These are phyloP conservation scores for Brevimyrus niger DNA, from an alignment of 2,113 vertebrate species.

Conservation along the genomic window DNA sequence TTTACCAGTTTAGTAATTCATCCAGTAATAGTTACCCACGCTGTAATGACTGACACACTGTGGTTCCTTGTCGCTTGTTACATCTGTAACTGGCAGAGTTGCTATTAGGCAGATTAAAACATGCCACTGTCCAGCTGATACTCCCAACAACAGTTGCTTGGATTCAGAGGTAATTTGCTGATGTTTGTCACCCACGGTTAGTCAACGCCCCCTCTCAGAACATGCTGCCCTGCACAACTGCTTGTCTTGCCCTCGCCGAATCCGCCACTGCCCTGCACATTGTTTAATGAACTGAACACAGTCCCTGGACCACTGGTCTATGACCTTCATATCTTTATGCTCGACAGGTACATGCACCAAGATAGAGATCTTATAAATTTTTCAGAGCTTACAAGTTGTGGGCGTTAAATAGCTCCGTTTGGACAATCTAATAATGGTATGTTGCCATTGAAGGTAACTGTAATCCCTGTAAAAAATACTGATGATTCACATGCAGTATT, in stretches of 20 bases:
- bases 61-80: background rate
- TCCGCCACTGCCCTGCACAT: background rate
- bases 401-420: background rate
- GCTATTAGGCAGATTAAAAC: background rate
- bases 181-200: background rate
- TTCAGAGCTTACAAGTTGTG: background rate
- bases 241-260: background rate
- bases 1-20: background rate
- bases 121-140: background rate
- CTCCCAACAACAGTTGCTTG: background rate
- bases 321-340: background rate
- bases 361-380: background rate
- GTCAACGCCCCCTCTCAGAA: background rate
- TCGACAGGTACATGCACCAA: background rate
- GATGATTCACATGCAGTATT: background rate
- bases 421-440: background rate
- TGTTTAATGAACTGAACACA: background rate
- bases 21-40: background rate
- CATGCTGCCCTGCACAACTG: background rate
- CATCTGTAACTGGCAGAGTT: background rate
- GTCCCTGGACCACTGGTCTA: background rate
- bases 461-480: background rate
- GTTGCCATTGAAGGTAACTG: background rate
- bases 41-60: background rate
- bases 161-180: background rate